Evolutionary conservation across 1,140 invertebrate species (phyloP).

Genomic region (Pachyrhynchus sulphureomaculatus): DNA sequence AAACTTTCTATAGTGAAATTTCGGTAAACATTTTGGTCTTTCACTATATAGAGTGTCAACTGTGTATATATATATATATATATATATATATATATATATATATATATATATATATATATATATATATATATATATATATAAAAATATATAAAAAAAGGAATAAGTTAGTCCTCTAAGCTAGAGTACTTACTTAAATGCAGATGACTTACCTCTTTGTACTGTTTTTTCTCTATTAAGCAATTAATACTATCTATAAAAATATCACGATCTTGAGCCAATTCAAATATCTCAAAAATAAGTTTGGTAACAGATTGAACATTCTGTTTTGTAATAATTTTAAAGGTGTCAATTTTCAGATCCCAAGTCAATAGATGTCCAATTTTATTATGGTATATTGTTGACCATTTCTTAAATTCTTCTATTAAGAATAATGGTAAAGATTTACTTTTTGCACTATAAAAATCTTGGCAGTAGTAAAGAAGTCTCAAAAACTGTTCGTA

Average conservation of each 20-base stretch:
- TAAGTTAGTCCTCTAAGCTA: no score
- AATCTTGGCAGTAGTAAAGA: constrained; percentile 60
- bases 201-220: constrained; percentile 62
- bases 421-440: constrained; percentile 60
- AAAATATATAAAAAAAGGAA: no score
- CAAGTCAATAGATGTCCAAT: constrained; percentile 52
- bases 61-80: no score
- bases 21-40: no score
- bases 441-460: constrained; percentile 58
- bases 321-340: constrained; percentile 60
- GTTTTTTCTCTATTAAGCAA: constrained; percentile 55
- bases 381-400: constrained; percentile 41
- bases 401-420: constrained; percentile 60
- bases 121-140: no score
- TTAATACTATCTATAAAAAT: constrained; percentile 58
- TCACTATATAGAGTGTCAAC: no score
- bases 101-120: no score
- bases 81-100: no score
- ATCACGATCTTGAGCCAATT: constrained; percentile 56
- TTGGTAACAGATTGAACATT: constrained; percentile 57
- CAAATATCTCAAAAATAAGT: constrained; percentile 56
- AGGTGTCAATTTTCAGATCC: constrained; percentile 61
- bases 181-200: no score
- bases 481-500: constrained; percentile 57
- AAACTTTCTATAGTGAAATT: no score